phyloP scores from a whole-genome alignment of 2,113 vertebrate genomes.

The Alectura lathami region DNA sequence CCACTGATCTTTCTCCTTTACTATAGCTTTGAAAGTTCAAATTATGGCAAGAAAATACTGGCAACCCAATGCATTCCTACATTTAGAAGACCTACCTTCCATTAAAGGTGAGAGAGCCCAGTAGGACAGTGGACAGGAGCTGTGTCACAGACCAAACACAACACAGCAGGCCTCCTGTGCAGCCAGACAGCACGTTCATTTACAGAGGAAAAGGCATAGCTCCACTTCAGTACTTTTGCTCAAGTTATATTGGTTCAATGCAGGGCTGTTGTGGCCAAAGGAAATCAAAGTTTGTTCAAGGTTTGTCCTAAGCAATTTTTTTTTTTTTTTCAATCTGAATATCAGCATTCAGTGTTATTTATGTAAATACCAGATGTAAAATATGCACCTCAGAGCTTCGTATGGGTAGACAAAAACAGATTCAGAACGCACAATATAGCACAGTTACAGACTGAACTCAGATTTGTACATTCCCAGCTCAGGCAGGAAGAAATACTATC shows the following conservation, averaged over 20 bases:
- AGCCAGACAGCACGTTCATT: not conserved
- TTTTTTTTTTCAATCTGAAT: not conserved
- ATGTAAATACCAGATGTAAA: not conserved
- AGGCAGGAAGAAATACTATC: not conserved
- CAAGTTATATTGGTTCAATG: not conserved
- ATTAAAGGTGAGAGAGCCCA: not conserved
- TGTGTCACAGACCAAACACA: not conserved
- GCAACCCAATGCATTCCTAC: not conserved
- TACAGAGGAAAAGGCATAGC: not conserved
- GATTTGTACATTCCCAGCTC: not conserved
- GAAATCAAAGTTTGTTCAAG: not conserved
- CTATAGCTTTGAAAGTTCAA: not conserved
- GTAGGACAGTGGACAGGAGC: not conserved
- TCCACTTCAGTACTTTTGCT: not conserved
- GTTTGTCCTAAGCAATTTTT: not conserved
- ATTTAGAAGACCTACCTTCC: not conserved
- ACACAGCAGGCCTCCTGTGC: not conserved
- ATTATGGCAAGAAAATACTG: not conserved
- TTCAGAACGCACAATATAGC: not conserved
- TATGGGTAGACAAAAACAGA: not conserved
- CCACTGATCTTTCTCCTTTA: not conserved
- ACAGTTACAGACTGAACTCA: not conserved
- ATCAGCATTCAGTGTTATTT: not conserved
- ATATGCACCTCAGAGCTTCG: accelerated
- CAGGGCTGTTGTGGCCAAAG: not conserved